Evolutionary conservation across 2,888 invertebrate genomes (phyloP).

Genomic region (Conistra vaccinii): DNA sequence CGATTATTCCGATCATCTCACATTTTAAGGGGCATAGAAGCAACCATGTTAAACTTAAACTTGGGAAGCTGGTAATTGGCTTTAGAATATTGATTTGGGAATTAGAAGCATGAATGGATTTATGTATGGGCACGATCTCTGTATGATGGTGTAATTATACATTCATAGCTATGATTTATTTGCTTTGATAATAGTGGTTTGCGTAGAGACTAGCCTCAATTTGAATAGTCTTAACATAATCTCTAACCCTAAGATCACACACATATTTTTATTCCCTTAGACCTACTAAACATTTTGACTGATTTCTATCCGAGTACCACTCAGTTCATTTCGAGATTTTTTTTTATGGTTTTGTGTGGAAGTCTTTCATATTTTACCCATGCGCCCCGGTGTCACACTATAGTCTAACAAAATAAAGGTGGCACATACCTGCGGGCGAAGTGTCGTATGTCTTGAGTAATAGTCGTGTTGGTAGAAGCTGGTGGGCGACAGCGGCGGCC

Average conservation of each 20-base stretch:
- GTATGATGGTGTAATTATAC: constrained; percentile 23
- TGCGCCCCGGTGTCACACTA: neutral
- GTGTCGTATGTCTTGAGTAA: constrained; percentile 87
- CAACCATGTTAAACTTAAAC: constrained; percentile 6
- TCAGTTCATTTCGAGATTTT: neutral
- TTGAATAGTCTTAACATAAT: neutral
- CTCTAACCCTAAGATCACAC: neutral
- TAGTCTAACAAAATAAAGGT: constrained; percentile 23
- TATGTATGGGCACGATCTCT: constrained; percentile 32
- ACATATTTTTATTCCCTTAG: neutral
- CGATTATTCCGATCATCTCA: constrained; percentile 74
- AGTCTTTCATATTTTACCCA: neutral
- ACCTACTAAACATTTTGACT: neutral
- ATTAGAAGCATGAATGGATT: constrained; percentile 35
- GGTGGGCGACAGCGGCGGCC: constrained; percentile 91
- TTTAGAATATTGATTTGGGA: constrained; percentile 46
- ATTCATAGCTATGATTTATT: constrained; percentile 31
- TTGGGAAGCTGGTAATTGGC: constrained; percentile 28
- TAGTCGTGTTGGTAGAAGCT: constrained; percentile 91
- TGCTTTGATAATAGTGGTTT: constrained; percentile 8
- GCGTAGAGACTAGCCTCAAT: neutral
- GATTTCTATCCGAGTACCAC: neutral
- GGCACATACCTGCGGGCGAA: constrained; percentile 86
- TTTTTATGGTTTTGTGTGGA: neutral
- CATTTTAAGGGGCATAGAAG: constrained; percentile 60